Conservation (phyloP, 2,113 vertebrate genomes). For the Oplegnathus fasciatus region DNA sequence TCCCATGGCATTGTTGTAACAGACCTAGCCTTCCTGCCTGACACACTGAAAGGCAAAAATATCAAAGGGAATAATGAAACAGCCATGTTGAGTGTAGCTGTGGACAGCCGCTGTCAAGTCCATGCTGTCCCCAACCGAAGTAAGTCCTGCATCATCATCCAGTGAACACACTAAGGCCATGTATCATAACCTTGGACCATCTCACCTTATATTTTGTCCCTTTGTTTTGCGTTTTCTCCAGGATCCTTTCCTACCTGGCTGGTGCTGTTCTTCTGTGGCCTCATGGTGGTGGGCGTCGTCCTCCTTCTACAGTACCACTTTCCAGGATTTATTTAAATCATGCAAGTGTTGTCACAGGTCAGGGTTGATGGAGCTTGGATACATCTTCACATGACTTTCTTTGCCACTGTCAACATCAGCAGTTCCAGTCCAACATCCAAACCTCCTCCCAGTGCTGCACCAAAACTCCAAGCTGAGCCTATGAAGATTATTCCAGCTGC, state of each 20-base stretch:
- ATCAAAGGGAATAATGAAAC: conserved; percentile 89
- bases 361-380: neutral
- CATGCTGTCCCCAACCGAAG: conserved; percentile 89
- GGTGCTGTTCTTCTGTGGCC: conserved; percentile 88
- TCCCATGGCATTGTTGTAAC: conserved; percentile 97
- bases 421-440: neutral
- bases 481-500: neutral
- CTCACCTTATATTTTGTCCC: neutral
- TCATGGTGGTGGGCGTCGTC: conserved; percentile 86
- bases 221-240: conserved; percentile 56
- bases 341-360: conserved; percentile 22
- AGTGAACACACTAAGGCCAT: neutral
- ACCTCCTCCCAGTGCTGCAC: neutral
- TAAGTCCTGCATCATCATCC: conserved; percentile 78
- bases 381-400: neutral
- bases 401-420: neutral
- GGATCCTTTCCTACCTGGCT: conserved; percentile 93
- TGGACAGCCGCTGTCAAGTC: conserved; percentile 94
- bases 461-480: neutral
- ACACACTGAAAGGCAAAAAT: conserved; percentile 81
- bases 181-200: neutral
- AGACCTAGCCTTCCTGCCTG: conserved; percentile 91
- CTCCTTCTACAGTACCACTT: conserved; percentile 91
- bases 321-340: conserved; percentile 89
- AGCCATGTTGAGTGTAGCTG: conserved; percentile 93